phyloP scores from a whole-genome alignment of 2,113 vertebrate genomes.

The Grantiella picta region DNA sequence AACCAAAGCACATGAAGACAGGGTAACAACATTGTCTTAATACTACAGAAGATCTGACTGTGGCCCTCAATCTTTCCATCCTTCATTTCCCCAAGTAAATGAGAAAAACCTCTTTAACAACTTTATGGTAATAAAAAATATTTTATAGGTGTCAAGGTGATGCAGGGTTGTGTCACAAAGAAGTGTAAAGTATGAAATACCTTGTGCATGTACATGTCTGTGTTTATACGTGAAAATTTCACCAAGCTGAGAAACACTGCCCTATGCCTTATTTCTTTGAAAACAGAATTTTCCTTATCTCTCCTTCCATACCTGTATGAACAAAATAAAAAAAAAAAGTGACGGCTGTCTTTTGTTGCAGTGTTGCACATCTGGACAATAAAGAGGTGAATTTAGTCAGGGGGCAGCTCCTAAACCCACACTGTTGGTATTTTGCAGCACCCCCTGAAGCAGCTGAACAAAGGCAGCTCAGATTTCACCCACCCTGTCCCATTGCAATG shows the following conservation, averaged over 20 bases:
- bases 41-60: not conserved
- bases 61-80: not conserved
- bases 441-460: not conserved
- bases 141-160: not conserved
- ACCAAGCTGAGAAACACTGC: not conserved
- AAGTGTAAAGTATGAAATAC: not conserved
- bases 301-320: not conserved
- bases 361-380: not conserved
- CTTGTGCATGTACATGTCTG: not conserved
- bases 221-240: not conserved
- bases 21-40: not conserved
- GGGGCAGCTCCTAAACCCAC: not conserved
- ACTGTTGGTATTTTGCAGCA: not conserved
- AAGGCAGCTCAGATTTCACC: not conserved
- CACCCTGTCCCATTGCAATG: accelerated
- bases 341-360: accelerated
- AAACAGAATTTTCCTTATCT: not conserved
- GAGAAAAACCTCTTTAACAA: not conserved
- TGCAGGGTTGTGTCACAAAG: not conserved
- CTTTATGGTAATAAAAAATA: not conserved
- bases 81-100: not conserved
- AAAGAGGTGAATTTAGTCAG: not conserved
- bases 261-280: not conserved
- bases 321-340: not conserved
- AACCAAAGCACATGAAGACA: not conserved